A percentile compares a stretch with the other conserved stretches of the same genome.
Evolutionary conservation across 2,888 invertebrate species (phyloP).

Genomic region (Plagodis pulveraria): DNA sequence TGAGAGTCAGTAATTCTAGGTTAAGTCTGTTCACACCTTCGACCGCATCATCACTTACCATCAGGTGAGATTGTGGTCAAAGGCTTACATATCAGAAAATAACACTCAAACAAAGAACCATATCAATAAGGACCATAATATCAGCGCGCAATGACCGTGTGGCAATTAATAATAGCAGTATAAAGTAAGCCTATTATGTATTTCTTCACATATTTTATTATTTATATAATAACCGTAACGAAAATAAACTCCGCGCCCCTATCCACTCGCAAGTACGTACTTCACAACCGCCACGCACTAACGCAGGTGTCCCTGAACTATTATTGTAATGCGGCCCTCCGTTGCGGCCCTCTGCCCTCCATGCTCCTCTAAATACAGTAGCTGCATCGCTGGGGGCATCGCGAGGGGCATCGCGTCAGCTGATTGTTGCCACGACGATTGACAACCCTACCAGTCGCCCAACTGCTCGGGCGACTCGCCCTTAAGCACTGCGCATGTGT

Average conservation of each 20-base stretch:
- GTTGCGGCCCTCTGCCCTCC: not conserved
- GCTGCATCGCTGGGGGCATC: slow-evolving; percentile 7
- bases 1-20: too few relatives aligned
- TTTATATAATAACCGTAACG: not conserved
- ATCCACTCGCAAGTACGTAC: not conserved
- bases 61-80: too few relatives aligned
- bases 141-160: too few relatives aligned
- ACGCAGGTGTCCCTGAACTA: slow-evolving; percentile 14
- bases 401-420: slow-evolving; percentile 1
- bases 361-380: slow-evolving; percentile 6
- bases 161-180: too few relatives aligned
- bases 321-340: slow-evolving; percentile 5
- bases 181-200: too few relatives aligned
- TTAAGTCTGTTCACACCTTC: too few relatives aligned
- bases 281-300: slow-evolving; percentile 4
- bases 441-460: not conserved
- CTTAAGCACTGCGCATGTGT: slow-evolving; percentile 26
- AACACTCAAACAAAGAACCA: too few relatives aligned
- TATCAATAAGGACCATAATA: too few relatives aligned
- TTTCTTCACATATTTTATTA: too few relatives aligned
- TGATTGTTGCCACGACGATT: slow-evolving; percentile 1
- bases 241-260: slow-evolving; percentile 4
- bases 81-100: too few relatives aligned
- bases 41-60: too few relatives aligned
- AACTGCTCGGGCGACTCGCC: slow-evolving; percentile 7